Percentiles rank a stretch among this genome's conserved stretches.
Conservation (phyloP, 2,888 invertebrate species). For the Brachyopa scutellaris region DNA sequence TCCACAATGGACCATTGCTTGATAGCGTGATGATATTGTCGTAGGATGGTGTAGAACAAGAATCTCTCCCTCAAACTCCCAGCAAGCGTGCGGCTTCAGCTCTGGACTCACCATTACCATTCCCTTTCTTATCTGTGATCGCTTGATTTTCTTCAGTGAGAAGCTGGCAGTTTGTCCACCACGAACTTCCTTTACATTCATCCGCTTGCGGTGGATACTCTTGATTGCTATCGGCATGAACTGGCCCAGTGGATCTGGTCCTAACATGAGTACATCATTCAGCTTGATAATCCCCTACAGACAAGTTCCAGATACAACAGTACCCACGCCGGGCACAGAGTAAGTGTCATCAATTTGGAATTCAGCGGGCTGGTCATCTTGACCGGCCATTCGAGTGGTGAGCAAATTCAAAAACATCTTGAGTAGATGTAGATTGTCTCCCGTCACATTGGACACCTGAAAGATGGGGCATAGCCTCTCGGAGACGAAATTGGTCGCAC, state of each 20-base stretch:
- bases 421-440: constrained; percentile 95
- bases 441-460: constrained; percentile 99
- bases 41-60: constrained; percentile 98
- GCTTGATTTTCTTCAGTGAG: constrained; percentile 97
- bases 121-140: constrained; percentile 97
- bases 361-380: constrained; percentile 94
- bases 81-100: constrained; percentile 96
- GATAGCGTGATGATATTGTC: constrained; percentile 98
- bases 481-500: constrained; percentile 98
- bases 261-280: constrained; percentile 95
- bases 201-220: constrained; percentile 98
- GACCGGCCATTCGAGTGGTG: constrained; percentile 92
- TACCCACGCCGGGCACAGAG: constrained; percentile 98
- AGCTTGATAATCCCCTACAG: constrained; percentile 94
- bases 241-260: constrained; percentile 97
- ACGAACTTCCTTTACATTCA: constrained; percentile 98
- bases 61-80: constrained; percentile 99
- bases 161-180: constrained; percentile 99
- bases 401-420: constrained; percentile 98
- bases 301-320: constrained; percentile 98
- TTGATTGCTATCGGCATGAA: constrained; percentile 96
- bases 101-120: constrained; percentile 99
- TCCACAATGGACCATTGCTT: constrained; percentile 99
- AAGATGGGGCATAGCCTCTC: constrained; percentile 99
- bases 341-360: constrained; percentile 99